A percentile compares a stretch with the other conserved stretches of the same genome.
Conservation (phyloP, 2,113 vertebrate species). For the Lethenteron camtschaticum region DNA sequence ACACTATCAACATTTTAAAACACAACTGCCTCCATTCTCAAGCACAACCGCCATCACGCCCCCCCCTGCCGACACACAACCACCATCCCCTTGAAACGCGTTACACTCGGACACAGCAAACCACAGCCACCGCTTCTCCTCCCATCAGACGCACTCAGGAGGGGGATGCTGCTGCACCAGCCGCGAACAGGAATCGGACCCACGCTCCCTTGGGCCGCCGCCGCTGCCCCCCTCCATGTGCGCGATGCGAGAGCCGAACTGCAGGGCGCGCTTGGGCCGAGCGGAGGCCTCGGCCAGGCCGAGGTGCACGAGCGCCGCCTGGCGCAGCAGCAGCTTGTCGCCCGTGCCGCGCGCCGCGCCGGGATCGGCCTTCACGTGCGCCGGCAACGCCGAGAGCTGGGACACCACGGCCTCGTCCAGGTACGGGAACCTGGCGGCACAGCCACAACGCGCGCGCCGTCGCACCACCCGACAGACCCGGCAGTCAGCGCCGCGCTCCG, state of each 20-base stretch:
- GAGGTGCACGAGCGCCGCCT: conserved; percentile 30
- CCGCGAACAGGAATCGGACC: conserved; percentile 1
- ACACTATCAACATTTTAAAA: no score
- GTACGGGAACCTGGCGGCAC: conserved; percentile 54
- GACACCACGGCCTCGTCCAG: conserved; percentile 76
- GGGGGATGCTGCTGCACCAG: background rate
- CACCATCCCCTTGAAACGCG: no score
- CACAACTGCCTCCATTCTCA: no score
- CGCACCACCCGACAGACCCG: no score
- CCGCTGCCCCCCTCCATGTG: conserved; percentile 35
- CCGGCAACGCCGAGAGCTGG: conserved; percentile 46
- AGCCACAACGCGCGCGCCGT: no score
- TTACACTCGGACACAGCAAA: no score
- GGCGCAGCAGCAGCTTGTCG: conserved; percentile 64
- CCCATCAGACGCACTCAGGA: no score
- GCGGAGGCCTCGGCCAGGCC: conserved; percentile 35
- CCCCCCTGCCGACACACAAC: no score
- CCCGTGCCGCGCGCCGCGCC: conserved; percentile 54
- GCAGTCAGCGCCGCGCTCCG: no score
- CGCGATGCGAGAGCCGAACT: conserved; percentile 81
- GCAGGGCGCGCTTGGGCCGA: conserved; percentile 73
- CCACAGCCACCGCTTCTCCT: no score
- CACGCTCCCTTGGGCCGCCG: background rate
- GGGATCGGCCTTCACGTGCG: conserved; percentile 56
- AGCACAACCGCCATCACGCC: no score